Evolutionary conservation across 2,888 invertebrate genomes (phyloP).

Genomic region (Ypsolopha scabrella): DNA sequence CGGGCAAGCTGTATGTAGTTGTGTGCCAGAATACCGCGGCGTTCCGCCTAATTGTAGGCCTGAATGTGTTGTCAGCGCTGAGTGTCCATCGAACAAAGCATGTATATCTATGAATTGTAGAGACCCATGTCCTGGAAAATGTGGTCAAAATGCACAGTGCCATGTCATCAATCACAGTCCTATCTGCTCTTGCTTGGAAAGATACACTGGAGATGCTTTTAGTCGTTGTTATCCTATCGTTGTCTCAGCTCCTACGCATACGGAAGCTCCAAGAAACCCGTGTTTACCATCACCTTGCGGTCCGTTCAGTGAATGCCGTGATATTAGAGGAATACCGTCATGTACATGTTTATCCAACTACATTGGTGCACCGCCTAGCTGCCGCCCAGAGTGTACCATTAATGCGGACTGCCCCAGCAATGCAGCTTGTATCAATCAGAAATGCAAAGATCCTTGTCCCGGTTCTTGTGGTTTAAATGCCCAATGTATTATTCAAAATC

Average conservation of each 20-base stretch:
- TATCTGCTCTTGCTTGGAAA: constrained; percentile 74
- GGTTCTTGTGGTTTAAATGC: constrained; percentile 80
- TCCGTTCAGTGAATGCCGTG: constrained; percentile 74
- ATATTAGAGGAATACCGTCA: constrained; percentile 69
- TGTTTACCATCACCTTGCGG: constrained; percentile 77
- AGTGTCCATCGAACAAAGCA: constrained; percentile 76
- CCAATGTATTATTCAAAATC: constrained; percentile 75
- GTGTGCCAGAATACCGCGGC: constrained; percentile 74
- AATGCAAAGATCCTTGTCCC: constrained; percentile 84
- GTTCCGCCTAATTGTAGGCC: constrained; percentile 79
- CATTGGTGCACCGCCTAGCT: constrained; percentile 78
- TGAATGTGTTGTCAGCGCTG: constrained; percentile 78
- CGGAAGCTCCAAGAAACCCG: constrained; percentile 53
- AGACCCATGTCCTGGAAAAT: constrained; percentile 79
- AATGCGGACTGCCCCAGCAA: constrained; percentile 82
- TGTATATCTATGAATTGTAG: constrained; percentile 77
- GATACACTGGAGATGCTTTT: constrained; percentile 76
- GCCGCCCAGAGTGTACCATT: constrained; percentile 77
- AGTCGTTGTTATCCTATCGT: constrained; percentile 63
- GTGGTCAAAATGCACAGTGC: constrained; percentile 80
- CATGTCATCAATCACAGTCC: constrained; percentile 79
- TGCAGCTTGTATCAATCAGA: constrained; percentile 81
- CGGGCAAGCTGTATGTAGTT: constrained; percentile 79
- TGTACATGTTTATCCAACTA: constrained; percentile 75
- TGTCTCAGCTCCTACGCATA: constrained; percentile 19